Base-by-base conservation (phyloP, 2,113 vertebrate species). In the Pogona vitticeps region DNA sequence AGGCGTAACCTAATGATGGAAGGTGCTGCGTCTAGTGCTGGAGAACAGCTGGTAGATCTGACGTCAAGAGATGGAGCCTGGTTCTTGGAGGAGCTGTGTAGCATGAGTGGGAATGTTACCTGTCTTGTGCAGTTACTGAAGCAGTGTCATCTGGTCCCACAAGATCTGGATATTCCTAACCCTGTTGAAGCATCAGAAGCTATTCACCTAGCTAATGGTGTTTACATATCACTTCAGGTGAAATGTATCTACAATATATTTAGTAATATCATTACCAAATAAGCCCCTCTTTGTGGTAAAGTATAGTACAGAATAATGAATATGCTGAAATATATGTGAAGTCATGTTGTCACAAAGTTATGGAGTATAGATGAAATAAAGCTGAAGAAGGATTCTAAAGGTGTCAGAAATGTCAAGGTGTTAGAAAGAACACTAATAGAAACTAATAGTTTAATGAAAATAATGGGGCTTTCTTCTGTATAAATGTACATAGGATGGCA, bases 1-100 rank as follows among this genome's bases (percentile, higher is more conserved):
- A 99, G 99, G 91, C 97, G 98, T 2, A 99, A 99, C 91, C 94
- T 99, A 87, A 98, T 99, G 95, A 99, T 99, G 98, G 99, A 99
- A 94, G 98, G 97, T 0, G 99, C 98, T 0, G 98, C 99, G 0
- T 98, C 98, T 1, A 98, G 98, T 68, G 98, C 99, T 1, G 98
- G 98, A 40, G 98, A 99, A 86, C 98, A 99, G 63, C 96, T 99
- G 83, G 97, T 99, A 10, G 98, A 99, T 88, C 93, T 99, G 90
- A 98, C 97, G 0, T 99, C 98, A 2, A 96, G 99, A 36, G 98
- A 99, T 40, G 99, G 99, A 76, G 98, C 98, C 28, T 99, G 99
- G 99, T 99, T 99, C 92, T 91, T 99, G 93, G 99, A 99, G 91
- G 99, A 99, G 95, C 97, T 99, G 2, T 99, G 98, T 94, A 98